Evolutionary conservation across 2,888 invertebrate species (phyloP), one percentile per base, ranked within the genome.

Genomic region (Drosophila testacea): DNA sequence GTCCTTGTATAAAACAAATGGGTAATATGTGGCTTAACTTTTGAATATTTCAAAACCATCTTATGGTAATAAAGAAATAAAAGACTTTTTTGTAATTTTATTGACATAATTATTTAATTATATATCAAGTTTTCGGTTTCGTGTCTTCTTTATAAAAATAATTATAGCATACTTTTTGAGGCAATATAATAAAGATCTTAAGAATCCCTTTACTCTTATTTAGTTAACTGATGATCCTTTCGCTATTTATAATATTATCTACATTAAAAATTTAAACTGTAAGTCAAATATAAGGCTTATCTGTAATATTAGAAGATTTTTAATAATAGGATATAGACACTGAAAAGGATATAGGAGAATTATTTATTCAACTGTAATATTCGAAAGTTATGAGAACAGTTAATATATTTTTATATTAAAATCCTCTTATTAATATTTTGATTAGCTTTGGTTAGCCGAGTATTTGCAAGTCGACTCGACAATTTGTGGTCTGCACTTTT

Each of bases 161-260:
- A 42, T 7, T 36, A 16, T 46, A 32, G 60, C 42, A 52, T 60
- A 52, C 52, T 52, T 60, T 36, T 51, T 16, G 13, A 34, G 22
- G 55, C 55, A 27, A 3, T 32, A 6, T 48, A 13, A 0, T 5
- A 10, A 34, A 10, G 1, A 48, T 11, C 10, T 28, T 4, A 30
- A 9, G 13, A 7, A 2, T 30, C 6, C 9, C 9, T 1, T 10
- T 10, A 42, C 7, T 9, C 11, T n/a, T 7, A 30, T 1, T 4
- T 1, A 28, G 6, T 10, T 9, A 42, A 10, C 4, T 2, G 0
- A 22, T 22, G 42, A 22, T 22, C 10, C 42, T 22, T 22, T 9
- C 4, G 9, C 9, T 4, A 9, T 5, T 10, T 2, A 5, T 36
- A 9, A 4, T 2, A 36, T 36, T 4, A 11, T 36, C 9, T 11